Conservation (phyloP, 2,113 vertebrate genomes). For the Neolamprologus falcicula region DNA sequence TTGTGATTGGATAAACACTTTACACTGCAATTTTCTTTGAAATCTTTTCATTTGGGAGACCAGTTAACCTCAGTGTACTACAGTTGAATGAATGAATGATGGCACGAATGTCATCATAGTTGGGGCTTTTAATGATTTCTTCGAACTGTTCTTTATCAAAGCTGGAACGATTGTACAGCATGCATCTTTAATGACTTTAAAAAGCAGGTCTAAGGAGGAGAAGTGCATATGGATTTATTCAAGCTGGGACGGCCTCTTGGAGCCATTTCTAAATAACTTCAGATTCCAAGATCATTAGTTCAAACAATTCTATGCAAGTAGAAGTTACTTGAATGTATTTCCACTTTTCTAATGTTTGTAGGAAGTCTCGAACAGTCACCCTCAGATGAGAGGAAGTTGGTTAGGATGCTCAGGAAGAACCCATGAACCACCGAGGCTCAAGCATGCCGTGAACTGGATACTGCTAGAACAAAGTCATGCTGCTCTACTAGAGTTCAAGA, state of each 20-base stretch:
- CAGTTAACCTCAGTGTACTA: background rate
- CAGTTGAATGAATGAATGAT: background rate
- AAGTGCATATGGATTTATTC: background rate
- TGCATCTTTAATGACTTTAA: background rate
- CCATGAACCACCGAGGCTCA: fast-evolving
- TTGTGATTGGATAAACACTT: background rate
- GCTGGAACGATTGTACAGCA: fast-evolving
- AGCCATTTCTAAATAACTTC: fast-evolving
- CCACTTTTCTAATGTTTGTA: background rate
- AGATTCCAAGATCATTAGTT: background rate
- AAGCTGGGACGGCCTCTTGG: background rate
- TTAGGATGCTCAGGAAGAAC: background rate
- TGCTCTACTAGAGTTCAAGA: background rate
- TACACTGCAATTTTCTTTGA: background rate
- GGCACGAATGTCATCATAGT: background rate
- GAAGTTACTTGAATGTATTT: background rate
- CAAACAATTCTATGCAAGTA: background rate
- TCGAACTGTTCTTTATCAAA: fast-evolving
- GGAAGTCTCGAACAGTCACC: background rate
- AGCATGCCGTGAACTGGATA: background rate
- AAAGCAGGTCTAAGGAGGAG: background rate
- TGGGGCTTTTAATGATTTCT: background rate
- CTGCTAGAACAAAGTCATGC: background rate
- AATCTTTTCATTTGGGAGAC: background rate
- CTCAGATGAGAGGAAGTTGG: background rate